phyloP scores from a whole-genome alignment of 2,797 vertebrate species.

The Tenualosa thibaudeaui region DNA sequence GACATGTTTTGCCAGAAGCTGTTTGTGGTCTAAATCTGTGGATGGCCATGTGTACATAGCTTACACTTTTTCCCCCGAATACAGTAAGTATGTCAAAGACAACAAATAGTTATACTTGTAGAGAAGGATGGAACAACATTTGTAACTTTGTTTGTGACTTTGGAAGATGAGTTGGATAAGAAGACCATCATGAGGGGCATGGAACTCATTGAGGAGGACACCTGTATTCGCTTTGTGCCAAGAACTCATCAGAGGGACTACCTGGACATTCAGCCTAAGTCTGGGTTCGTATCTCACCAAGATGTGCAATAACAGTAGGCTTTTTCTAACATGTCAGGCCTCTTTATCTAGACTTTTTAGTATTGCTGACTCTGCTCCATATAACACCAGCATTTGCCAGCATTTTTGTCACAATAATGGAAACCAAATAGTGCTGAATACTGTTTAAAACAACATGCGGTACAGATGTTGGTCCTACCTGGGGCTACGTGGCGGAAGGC shows the following conservation, averaged over 20 bases:
- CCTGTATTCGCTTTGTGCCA: conserved; percentile 76
- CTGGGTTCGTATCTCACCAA: conserved; percentile 65
- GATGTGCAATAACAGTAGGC: conserved; percentile 2
- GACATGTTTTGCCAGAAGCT: conserved; percentile 77
- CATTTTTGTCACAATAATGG: background rate
- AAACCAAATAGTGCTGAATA: background rate
- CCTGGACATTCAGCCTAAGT: conserved; percentile 74
- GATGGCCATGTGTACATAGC: conserved; percentile 82
- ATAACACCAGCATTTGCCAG: background rate
- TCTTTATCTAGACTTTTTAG: too few relatives aligned
- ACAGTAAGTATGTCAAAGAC: conserved; percentile 65
- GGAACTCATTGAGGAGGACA: conserved; percentile 71
- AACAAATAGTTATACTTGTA: background rate
- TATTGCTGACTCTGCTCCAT: too few relatives aligned
- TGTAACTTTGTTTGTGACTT: background rate
- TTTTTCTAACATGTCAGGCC: background rate
- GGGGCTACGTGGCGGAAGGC: conserved; percentile 79
- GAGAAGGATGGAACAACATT: background rate
- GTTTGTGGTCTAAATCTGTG: conserved; percentile 81
- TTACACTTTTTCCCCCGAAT: conserved; percentile 74
- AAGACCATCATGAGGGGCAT: conserved; percentile 70
- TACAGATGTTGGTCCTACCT: conserved; percentile 85
- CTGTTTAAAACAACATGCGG: background rate
- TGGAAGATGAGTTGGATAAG: conserved; percentile 65
- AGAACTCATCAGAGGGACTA: conserved; percentile 76